Conservation (phyloP, 2,113 vertebrate genomes). For the Danionella cerebrum region DNA sequence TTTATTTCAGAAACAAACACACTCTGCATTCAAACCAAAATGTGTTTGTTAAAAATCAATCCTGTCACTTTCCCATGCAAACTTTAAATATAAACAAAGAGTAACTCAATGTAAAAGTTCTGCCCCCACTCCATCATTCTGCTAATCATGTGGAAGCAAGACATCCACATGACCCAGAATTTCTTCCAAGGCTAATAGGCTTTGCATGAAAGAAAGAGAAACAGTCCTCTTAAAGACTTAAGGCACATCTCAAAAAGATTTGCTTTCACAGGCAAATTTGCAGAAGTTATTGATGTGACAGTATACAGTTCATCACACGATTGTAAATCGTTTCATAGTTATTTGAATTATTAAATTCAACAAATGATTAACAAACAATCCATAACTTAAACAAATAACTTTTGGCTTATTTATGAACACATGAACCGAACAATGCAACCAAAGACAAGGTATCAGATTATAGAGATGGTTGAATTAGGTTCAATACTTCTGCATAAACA, state of each 20-base stretch:
- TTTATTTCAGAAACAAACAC: not conserved
- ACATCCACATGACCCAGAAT: constrained; percentile 26
- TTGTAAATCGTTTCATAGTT: too few relatives aligned
- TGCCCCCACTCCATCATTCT: not conserved
- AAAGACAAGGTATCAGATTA: too few relatives aligned
- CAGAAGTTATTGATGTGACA: too few relatives aligned
- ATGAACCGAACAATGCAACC: too few relatives aligned
- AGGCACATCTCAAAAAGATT: not conserved
- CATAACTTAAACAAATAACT: too few relatives aligned
- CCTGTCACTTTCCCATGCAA: not conserved
- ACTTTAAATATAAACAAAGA: not conserved
- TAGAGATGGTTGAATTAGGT: too few relatives aligned
- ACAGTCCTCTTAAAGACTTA: not conserved
- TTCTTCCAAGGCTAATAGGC: not conserved
- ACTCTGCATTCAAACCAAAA: not conserved
- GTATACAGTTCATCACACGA: too few relatives aligned
- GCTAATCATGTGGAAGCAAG: constrained; percentile 16
- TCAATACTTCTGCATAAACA: too few relatives aligned
- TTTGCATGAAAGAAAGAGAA: not conserved
- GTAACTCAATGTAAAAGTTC: not conserved
- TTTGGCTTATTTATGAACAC: too few relatives aligned
- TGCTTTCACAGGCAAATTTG: too few relatives aligned
- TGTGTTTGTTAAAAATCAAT: not conserved
- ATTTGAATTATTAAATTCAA: too few relatives aligned
- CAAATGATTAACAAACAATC: too few relatives aligned